Conservation (phyloP, 2,113 vertebrate genomes). For the Myotis yumanensis region DNA sequence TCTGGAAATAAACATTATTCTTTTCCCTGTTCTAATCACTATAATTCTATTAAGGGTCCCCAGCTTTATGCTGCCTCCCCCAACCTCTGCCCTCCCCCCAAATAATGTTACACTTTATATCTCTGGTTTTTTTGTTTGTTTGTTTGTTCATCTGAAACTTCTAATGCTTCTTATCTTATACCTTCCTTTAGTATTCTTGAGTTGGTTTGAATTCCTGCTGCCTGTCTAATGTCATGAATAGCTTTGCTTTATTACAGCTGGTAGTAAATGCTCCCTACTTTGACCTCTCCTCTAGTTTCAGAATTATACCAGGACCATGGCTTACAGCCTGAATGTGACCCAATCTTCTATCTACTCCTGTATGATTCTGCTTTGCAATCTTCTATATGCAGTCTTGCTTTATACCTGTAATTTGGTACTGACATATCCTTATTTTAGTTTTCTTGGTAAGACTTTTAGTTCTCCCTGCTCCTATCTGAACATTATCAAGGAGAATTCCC, state of each 20-base stretch:
- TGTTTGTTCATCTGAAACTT: not conserved
- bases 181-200: not conserved
- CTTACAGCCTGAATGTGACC: not conserved
- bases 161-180: not conserved
- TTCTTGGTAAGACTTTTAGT: slow-evolving; percentile 34
- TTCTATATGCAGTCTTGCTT: not conserved
- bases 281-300: not conserved
- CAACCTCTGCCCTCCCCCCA: too few relatives aligned
- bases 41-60: not conserved
- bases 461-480: slow-evolving; percentile 10
- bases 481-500: slow-evolving; percentile 23
- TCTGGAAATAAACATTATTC: not conserved
- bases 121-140: not conserved
- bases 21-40: not conserved
- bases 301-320: not conserved
- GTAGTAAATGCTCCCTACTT: not conserved
- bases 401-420: not conserved
- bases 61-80: not conserved
- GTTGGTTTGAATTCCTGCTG: not conserved
- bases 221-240: not conserved
- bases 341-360: rapidly evolving
- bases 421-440: not conserved
- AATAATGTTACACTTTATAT: not conserved
- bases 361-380: not conserved
- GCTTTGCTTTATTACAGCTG: not conserved